Evolutionary conservation across 2,888 invertebrate genomes (phyloP).

Genomic region (Zhuqinia jingwanae): DNA sequence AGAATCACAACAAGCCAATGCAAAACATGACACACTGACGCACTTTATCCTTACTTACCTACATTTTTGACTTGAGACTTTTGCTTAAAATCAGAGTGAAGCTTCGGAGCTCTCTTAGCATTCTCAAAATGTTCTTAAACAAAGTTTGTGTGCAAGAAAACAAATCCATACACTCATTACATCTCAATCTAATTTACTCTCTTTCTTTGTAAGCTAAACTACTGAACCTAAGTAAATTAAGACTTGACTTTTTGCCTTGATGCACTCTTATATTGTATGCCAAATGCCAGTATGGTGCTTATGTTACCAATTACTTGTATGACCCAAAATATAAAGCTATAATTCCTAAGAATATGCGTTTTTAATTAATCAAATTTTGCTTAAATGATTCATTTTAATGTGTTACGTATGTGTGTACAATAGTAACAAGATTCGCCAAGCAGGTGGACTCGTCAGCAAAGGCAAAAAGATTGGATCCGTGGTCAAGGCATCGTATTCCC

Average conservation of each 20-base stretch:
- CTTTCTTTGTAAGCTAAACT: too few species aligned
- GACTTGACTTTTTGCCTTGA: not conserved
- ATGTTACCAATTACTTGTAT: constrained; percentile 21
- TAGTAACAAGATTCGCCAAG: constrained; percentile 74
- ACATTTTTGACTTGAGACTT: too few species aligned
- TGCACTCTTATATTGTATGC: not conserved
- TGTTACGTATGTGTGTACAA: constrained; percentile 46
- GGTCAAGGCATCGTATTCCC: constrained; percentile 72
- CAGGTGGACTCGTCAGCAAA: constrained; percentile 61
- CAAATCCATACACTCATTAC: too few species aligned
- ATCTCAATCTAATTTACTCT: not conserved
- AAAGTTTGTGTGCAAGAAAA: too few species aligned
- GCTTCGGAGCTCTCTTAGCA: not conserved
- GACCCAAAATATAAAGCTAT: too few species aligned
- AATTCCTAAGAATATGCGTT: too few species aligned
- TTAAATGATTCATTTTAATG: constrained; percentile 17
- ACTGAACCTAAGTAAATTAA: constrained; percentile 3
- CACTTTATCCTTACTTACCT: too few species aligned
- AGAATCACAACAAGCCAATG: too few species aligned
- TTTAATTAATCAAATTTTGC: too few species aligned
- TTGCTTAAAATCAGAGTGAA: too few species aligned
- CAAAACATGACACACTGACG: too few species aligned
- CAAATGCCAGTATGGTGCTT: constrained; percentile 49
- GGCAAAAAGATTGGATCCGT: constrained; percentile 73
- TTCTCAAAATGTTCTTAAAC: too few species aligned